Percentiles rank a stretch among this genome's conserved stretches.
These are phyloP conservation scores for Carassius auratus DNA, from an alignment of 2,113 vertebrate genomes.

Conservation along the genomic window DNA sequence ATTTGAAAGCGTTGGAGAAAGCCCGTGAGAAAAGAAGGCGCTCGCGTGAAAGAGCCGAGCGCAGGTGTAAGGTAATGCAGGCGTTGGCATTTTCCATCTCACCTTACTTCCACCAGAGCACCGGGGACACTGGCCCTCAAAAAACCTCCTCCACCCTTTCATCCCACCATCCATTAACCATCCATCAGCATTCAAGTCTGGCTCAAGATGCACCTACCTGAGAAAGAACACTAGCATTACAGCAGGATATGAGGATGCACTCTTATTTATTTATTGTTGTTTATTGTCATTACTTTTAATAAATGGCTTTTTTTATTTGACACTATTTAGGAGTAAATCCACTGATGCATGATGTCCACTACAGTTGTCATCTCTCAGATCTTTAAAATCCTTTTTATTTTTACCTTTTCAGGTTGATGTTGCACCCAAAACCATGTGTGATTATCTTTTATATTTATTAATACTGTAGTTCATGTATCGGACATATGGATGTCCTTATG, in stretches of 20 bases:
- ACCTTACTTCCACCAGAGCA: constrained; percentile 35
- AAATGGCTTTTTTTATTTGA: background rate
- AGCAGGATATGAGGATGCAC: background rate
- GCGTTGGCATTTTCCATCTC: constrained; percentile 48
- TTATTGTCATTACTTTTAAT: background rate
- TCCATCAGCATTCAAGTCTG: constrained; percentile 12
- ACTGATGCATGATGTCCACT: constrained; percentile 1
- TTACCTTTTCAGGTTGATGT: background rate
- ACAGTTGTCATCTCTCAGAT: background rate
- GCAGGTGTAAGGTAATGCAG: constrained; percentile 91
- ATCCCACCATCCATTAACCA: constrained; percentile 29
- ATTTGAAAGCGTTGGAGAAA: constrained; percentile 85
- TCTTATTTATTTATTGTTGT: background rate
- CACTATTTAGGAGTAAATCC: background rate
- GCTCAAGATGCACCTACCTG: constrained; percentile 22
- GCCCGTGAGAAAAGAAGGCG: constrained; percentile 89
- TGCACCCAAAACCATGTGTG: background rate
- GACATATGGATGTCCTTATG: background rate
- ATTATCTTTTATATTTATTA: background rate
- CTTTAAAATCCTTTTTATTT: background rate
- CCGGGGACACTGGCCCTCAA: constrained; percentile 29
- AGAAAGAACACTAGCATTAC: background rate
- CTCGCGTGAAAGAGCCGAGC: constrained; percentile 88
- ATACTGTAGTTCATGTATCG: background rate
- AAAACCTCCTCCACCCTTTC: constrained; percentile 20